Percentiles rank a stretch among this genome's conserved stretches.
These are phyloP conservation scores for Platycnemis pennipes DNA, from an alignment of 2,888 invertebrate species.

Conservation along the genomic window DNA sequence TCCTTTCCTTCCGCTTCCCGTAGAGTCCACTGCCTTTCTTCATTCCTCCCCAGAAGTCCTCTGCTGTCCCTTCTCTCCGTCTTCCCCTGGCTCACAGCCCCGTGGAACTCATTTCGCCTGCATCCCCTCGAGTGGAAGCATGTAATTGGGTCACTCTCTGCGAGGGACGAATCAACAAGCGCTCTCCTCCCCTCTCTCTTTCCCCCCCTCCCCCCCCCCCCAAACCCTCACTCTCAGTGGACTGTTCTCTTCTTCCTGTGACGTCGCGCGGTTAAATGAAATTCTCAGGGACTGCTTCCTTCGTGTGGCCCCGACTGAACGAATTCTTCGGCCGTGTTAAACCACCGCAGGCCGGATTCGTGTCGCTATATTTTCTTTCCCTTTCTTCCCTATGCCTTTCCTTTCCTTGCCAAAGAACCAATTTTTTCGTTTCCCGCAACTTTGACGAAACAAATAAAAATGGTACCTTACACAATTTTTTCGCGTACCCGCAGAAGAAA, in stretches of 20 bases:
- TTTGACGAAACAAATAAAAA: neutral
- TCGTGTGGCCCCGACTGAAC: neutral
- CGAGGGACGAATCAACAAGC: constrained; percentile 46
- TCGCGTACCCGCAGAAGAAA: neutral
- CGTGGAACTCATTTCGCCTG: constrained; percentile 24
- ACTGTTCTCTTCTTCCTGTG: neutral
- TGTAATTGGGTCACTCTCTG: constrained; percentile 56
- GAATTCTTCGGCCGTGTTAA: constrained; percentile 7
- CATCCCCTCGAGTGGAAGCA: constrained; percentile 7
- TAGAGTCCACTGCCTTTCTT: neutral
- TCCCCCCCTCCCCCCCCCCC: neutral
- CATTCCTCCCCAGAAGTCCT: neutral
- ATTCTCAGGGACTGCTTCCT: constrained; percentile 41
- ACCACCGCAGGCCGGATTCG: neutral
- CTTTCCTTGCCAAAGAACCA: neutral
- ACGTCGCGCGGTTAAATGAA: constrained; percentile 39
- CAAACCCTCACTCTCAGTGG: neutral
- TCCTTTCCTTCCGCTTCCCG: neutral
- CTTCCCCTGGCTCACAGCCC: neutral
- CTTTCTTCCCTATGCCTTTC: neutral
- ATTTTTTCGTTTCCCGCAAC: neutral
- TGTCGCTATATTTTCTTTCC: neutral
- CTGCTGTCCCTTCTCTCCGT: neutral
- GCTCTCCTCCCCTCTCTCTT: neutral
- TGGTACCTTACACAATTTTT: neutral